Base-by-base conservation (phyloP, 2,113 vertebrate genomes). In the Boleophthalmus pectinirostris region DNA sequence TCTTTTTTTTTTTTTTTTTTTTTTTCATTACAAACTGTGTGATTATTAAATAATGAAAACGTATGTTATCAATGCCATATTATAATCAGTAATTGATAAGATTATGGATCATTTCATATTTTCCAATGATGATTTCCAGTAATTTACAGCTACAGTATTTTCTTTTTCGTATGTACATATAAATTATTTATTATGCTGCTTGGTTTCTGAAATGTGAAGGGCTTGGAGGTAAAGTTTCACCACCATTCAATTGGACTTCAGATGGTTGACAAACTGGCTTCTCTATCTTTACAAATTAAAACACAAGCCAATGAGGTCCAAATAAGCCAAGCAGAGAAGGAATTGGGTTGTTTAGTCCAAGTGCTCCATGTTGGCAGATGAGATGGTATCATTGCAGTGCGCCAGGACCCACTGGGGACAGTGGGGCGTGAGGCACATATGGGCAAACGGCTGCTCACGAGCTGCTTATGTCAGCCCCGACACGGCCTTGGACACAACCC, bases 361-460 rank as follows among this genome's bases (percentile, higher is more conserved):
- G 77, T 87, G 85, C 81, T 74, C 84, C 72, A 61, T 87, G 84
- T 87, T 91, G 89, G 89, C 88, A 91, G 82, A 90, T 82, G 92
- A 87, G 86, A 89, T 86, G 82, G 91, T 93, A 91, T 93, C 89
- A 88, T 71, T 85, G 90, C 81, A 83, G 86, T 77, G 83, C 86
- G 84, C 87, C 77, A 67, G 35, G 86, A 81, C 82, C 88, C 90
- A 87, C 89, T 83, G 77, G 93, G 90, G 92, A 93, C 78, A 43
- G 21, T 80, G 82, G 88, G 85, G 89, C 85, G 89, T 90, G 86
- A 90, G 70, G 87, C 90, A 88, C 92, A 93, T 93, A 93, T 93
- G 93, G 90, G 79, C 82, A 86, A 83, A 83, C 89, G 89, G 91
- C 90, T 92, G 92, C 85, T 85, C 84, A 89, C 90, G 89, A 91